Base-by-base conservation (phyloP, 2,888 invertebrate genomes). In the Apamea sordens region DNA sequence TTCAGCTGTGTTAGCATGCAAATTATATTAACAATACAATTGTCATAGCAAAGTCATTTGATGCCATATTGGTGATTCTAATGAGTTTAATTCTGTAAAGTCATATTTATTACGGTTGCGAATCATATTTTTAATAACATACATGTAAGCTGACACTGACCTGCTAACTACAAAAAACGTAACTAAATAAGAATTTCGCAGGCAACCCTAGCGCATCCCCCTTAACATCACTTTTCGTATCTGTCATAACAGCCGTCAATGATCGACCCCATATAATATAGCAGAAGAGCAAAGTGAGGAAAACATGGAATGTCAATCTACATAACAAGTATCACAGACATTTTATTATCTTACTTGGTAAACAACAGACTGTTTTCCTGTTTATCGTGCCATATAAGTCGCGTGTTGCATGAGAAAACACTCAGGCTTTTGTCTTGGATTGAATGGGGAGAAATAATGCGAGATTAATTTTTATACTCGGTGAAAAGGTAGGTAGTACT, bases 241-340 rank as follows among this genome's bases (percentile, higher is more conserved):
- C 61, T 61, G 21, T 65, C 50, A 28, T 61, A 70, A 59, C 32
- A 77, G 8, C 44, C 10, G 18, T 36, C 59, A 83, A 44, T 70
- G 44, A 65, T 70, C 65, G 50, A 53, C 59, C 21, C 21, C n/a
- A 56, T 41, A 64, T 11, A 61, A 65, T 21, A 21, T 11, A 50
- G 8, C 63, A 50, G 15, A 21, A 36, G 47, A 64, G 10, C 61
- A 36, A 32, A 59, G 36, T 63, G 47, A 56, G 24, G 13, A n/a
- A 63, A 82, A 82, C 82, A 80, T 65, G 80, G 56, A 80, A 80
- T 73, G 28, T 53, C 80, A 73, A 84, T 82, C 64, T 80, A 61
- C 36, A 63, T 69, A 77, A 77, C 63, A 63, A 77, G 53, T 72
- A 63, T 59, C 79, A n/a, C 47, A 73, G 28, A 79, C 24, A 69